Conservation (phyloP, 2,888 invertebrate genomes). For the Philereme vetulata region DNA sequence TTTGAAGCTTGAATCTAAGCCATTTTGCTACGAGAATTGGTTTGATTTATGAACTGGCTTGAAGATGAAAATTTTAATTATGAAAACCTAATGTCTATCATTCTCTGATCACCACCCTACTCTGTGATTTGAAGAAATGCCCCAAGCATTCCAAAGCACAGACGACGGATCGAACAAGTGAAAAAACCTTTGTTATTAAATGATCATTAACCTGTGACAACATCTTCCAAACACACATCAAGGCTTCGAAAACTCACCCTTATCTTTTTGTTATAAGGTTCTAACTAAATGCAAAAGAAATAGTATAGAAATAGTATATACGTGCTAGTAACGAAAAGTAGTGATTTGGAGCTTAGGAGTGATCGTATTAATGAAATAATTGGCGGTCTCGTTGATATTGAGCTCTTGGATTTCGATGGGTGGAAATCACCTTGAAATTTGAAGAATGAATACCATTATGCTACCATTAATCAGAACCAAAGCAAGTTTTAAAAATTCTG, state of each 20-base stretch:
- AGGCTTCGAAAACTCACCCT: conserved; percentile 22
- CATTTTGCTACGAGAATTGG: too few species aligned
- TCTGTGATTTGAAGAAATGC: conserved; percentile 62
- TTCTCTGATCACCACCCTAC: conserved; percentile 45
- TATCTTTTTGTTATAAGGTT: conserved; percentile 11
- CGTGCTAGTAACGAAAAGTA: conserved; percentile 24
- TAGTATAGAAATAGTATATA: not conserved
- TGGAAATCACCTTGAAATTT: conserved; percentile 15
- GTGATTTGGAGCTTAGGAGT: conserved; percentile 50
- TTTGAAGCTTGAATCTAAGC: too few species aligned
- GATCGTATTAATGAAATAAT: conserved; percentile 59
- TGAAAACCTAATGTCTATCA: not conserved
- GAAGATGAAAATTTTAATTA: not conserved
- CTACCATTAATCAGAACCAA: too few species aligned
- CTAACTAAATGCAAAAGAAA: conserved; percentile 1
- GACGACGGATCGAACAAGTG: conserved; percentile 55
- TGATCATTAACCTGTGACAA: conserved; percentile 69
- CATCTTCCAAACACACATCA: conserved; percentile 35
- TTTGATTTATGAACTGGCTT: not conserved
- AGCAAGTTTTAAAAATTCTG: too few species aligned
- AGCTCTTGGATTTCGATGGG: conserved; percentile 25
- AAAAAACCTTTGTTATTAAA: conserved; percentile 71
- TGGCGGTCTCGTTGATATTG: conserved; percentile 47
- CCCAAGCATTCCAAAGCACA: conserved; percentile 61
- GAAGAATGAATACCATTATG: not conserved